These are phyloP conservation scores for Brachirus orientalis DNA, from an alignment of 2,113 vertebrate species.

Conservation along the genomic window DNA sequence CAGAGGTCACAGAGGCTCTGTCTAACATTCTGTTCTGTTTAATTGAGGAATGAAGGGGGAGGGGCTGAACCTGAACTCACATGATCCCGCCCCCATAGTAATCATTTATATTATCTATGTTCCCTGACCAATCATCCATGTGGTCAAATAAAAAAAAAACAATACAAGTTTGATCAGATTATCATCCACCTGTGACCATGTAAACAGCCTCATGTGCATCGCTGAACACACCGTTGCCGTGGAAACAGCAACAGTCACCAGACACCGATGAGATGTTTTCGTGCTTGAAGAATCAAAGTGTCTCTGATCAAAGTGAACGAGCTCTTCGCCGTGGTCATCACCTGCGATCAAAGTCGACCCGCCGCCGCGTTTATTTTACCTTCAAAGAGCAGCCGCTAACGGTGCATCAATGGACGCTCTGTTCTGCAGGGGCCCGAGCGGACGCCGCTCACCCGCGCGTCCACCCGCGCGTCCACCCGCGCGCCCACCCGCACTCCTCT, in stretches of 20 bases:
- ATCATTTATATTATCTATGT: background rate
- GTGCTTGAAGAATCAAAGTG: conserved; percentile 7
- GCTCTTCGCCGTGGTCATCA: background rate
- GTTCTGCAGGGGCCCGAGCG: conserved; percentile 14
- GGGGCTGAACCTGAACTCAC: too few relatives aligned
- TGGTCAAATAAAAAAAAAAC: too few relatives aligned
- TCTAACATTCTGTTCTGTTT: too few relatives aligned
- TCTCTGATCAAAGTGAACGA: background rate
- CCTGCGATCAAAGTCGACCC: background rate
- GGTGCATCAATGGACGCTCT: conserved; percentile 30
- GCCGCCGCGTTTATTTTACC: conserved; percentile 8
- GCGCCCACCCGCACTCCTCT: conserved; percentile 7
- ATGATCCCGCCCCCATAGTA: too few relatives aligned
- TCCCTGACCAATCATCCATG: background rate
- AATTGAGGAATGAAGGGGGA: too few relatives aligned
- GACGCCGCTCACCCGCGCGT: background rate
- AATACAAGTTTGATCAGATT: background rate
- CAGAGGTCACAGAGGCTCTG: too few relatives aligned
- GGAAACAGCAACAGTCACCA: background rate
- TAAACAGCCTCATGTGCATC: background rate
- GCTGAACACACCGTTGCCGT: background rate
- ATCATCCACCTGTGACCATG: background rate
- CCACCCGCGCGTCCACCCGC: background rate
- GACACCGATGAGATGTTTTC: conserved; percentile 1
- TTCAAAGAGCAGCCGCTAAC: conserved; percentile 27